These are phyloP conservation scores for Ormyrus rosae DNA, from an alignment of 2,888 invertebrate genomes.

Conservation along the genomic window DNA sequence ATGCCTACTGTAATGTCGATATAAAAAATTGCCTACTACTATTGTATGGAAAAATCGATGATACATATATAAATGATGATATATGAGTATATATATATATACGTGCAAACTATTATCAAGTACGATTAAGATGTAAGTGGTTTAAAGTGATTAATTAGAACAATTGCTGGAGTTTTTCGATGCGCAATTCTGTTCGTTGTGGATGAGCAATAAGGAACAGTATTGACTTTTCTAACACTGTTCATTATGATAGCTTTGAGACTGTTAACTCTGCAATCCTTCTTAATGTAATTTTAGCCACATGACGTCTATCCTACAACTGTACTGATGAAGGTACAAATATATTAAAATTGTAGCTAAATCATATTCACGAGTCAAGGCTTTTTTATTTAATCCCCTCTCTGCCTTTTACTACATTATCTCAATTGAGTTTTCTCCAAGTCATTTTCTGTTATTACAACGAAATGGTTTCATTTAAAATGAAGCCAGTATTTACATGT, in stretches of 20 bases:
- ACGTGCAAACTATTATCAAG: neutral
- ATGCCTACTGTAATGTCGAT: conserved; percentile 18
- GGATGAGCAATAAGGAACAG: conserved; percentile 26
- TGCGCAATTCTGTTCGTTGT: conserved; percentile 3
- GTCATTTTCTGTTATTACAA: too few relatives aligned
- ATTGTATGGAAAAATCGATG: conserved; percentile 21
- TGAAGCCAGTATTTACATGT: too few relatives aligned
- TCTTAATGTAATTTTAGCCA: conserved; percentile 34
- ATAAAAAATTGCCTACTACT: conserved; percentile 19
- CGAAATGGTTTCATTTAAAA: too few relatives aligned
- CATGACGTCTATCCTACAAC: conserved; percentile 16
- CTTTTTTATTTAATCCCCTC: neutral
- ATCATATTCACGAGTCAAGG: neutral
- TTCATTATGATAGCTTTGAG: conserved; percentile 21
- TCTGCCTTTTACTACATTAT: neutral
- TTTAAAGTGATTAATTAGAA: neutral
- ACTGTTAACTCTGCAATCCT: conserved; percentile 19
- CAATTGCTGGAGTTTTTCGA: neutral
- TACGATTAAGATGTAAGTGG: conserved; percentile 8
- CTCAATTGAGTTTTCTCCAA: too few relatives aligned
- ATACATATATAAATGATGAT: neutral
- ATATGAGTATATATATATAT: neutral
- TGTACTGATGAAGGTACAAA: conserved; percentile 31
- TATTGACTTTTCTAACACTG: conserved; percentile 30
- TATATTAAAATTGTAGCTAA: conserved; percentile 1